Base-by-base conservation (phyloP, 1,140 invertebrate genomes). In the Pachyrhynchus sulphureomaculatus region DNA sequence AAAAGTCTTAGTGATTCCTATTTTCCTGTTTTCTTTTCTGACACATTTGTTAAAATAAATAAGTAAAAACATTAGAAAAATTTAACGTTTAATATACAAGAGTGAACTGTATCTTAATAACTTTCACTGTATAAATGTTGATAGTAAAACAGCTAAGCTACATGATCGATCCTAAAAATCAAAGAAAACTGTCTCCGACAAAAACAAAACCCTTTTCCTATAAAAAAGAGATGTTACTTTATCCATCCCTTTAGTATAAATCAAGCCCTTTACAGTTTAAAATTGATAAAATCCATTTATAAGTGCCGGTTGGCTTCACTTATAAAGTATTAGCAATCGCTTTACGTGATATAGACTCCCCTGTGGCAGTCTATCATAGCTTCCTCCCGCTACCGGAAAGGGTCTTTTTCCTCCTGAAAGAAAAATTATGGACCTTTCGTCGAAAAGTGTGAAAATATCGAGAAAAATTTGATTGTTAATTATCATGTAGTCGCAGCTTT, bases 221-320 rank as follows among this genome's bases (percentile, higher is more conserved):
- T 26, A 39, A 58, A 26, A 39, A 39, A 13, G 33, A 36, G 9
- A 48, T 17, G 41, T 51, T 47, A 59, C 57, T 51, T 49, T 18
- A 37, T 26, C 10, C 12, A 34, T 53, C 49, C 48, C 49, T 45
- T 61, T 48, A 18, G 66, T 67, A 68, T 73, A 72, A 71, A 73
- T 71, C 71, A 70, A 63, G 56, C 45, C 61, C 60, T 67, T 59
- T 64, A 62, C 45, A 66, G 58, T 72, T 75, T 74, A 69, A 75
- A 75, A 75, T 74, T 74, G 74, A 75, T 75, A 74, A 75, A 74
- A 74, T 73, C 72, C 74, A 75, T 75, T 74, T 75, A 75, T 75
- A 75, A 73, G 66, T 59, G 72, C 74, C 68, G 74, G 70, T 72
- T 68, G 70, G 73, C 65, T 75, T 74, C 71, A 73, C 74, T 74